Conservation (phyloP, 2,888 invertebrate species). For the Zygogramma bicolorata region DNA sequence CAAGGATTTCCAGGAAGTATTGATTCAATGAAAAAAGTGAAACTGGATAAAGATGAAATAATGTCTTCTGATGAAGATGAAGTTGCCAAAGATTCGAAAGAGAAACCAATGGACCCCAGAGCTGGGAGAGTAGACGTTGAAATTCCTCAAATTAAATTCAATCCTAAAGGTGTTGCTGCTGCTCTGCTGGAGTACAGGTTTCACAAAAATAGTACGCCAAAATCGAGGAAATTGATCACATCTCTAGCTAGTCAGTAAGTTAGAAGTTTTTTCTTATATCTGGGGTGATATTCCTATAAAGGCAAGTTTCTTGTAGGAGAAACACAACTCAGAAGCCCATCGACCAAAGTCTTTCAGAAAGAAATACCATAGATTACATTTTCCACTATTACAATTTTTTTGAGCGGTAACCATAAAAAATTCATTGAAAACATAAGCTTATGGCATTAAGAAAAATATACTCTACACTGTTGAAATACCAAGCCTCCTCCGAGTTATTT, state of each 20-base stretch:
- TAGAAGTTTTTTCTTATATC: slow-evolving; percentile 8
- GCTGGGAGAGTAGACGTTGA: slow-evolving; percentile 84
- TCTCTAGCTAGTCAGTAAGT: slow-evolving; percentile 69
- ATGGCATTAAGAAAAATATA: no score
- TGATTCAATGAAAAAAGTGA: slow-evolving; percentile 71
- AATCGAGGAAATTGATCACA: slow-evolving; percentile 71
- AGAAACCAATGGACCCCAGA: slow-evolving; percentile 74
- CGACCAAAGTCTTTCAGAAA: no score
- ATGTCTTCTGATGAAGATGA: slow-evolving; percentile 46
- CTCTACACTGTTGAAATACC: no score
- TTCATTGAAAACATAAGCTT: no score
- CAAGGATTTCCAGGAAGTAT: slow-evolving; percentile 82
- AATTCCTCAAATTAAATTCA: slow-evolving; percentile 77
- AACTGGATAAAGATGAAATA: slow-evolving; percentile 59
- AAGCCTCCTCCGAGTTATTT: no score
- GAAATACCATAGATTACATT: no score
- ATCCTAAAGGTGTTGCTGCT: slow-evolving; percentile 70
- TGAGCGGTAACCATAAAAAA: no score
- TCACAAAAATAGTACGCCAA: slow-evolving; percentile 69
- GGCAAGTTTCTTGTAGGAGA: no score
- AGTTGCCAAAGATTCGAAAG: slow-evolving; percentile 54
- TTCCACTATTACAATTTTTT: no score
- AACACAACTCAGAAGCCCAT: no score
- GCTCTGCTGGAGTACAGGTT: slow-evolving; percentile 69
- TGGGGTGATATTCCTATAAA: no score